Base-by-base conservation (phyloP, 2,113 vertebrate genomes). In the Ptilonorhynchus violaceus region DNA sequence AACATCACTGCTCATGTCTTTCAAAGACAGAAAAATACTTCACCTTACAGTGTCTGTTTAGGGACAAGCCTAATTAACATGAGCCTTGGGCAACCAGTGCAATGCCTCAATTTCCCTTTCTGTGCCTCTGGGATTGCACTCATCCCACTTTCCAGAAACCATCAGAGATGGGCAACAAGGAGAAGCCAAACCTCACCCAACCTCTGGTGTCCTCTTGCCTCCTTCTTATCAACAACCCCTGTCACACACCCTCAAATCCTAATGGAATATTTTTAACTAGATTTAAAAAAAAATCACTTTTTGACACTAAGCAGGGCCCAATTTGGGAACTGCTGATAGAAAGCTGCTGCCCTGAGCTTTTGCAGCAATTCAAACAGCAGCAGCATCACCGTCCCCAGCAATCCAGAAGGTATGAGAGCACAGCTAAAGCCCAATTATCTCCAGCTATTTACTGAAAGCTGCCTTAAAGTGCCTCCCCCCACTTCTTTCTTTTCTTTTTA, bases 1-100 rank as follows among this genome's bases (percentile, higher is more conserved):
- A 25, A 53, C 0, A 0, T 11, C 17, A 31, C 9, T 73, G 66
- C 24, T 78, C 0, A 0, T 10, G 28, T 46, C 81, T 59, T 85
- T 64, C 39, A 75, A 75, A 79, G 42, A 31, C 39, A 66, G 52
- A 50, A 70, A 58, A 85, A 46, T 13, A 23, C 42, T 62, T 50
- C 52, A 39, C 42, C 21, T 50, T 63, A 39, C 5, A 5, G n/a
- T 59, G 33, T 39, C 2, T 42, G 13, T n/a, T 86, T 73, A 31
- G 20, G 39, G 31, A 66, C 35, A 84, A 46, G n/a, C 37, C 39
- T 66, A 0, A 0, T 27, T 49, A 55, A 33, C 14, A 3, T 19
- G 22, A 88, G 42, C n/a, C 60, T 74, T 22, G 56, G 24, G 39
- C 28, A 62, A 46, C 21, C 1, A 2, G 19, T 16, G n/a, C 1